Conservation (phyloP, 1,140 invertebrate genomes). For the Lucilia cuprina region DNA sequence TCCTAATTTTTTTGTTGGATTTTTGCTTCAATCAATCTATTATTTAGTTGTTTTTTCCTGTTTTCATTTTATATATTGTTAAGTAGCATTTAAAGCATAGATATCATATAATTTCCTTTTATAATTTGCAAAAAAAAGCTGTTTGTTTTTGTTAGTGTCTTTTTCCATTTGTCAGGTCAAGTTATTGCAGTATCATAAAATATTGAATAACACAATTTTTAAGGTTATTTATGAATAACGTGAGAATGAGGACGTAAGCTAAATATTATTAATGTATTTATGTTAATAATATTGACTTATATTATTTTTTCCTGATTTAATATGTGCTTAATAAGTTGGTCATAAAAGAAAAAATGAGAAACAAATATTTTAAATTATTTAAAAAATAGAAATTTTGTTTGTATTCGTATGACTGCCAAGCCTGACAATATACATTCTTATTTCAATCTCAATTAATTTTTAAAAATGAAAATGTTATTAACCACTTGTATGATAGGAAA, state of each 20-base stretch:
- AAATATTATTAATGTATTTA: too few species aligned
- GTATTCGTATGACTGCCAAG: too few species aligned
- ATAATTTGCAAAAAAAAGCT: conserved; percentile 21
- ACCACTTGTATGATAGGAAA: too few species aligned
- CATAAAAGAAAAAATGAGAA: too few species aligned
- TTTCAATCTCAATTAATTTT: too few species aligned
- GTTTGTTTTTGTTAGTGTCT: not conserved
- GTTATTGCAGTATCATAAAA: conserved; percentile 33
- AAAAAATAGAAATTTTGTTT: too few species aligned
- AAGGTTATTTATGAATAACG: conserved; percentile 3
- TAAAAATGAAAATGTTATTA: too few species aligned
- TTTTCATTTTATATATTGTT: not conserved
- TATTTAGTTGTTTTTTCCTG: conserved; percentile 9
- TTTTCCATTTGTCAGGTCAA: conserved; percentile 15
- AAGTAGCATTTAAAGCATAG: not conserved
- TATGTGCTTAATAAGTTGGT: too few species aligned
- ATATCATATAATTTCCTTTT: conserved; percentile 31
- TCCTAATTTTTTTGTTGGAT: not conserved
- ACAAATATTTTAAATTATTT: too few species aligned
- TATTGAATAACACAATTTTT: conserved; percentile 19
- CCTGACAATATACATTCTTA: too few species aligned
- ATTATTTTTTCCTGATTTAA: too few species aligned
- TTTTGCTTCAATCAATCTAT: not conserved
- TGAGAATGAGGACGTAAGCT: not conserved
- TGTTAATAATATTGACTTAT: too few species aligned